Base-by-base conservation (phyloP, 2,888 invertebrate species). In the Troides aeacus region DNA sequence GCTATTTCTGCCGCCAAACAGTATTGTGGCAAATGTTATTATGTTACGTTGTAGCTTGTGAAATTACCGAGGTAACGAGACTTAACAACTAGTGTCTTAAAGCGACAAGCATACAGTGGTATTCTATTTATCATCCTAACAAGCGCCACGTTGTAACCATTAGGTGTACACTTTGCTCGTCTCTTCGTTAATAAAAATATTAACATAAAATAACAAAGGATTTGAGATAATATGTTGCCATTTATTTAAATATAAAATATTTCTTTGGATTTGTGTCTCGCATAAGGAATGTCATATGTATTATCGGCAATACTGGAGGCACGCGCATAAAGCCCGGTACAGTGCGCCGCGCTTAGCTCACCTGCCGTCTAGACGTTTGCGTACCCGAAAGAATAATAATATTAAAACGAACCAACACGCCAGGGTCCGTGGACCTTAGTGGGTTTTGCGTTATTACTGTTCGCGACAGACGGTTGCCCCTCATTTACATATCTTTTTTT, bases 301-400 rank as follows among this genome's bases (percentile, higher is more conserved):
- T 69, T 57, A 62, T 18, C 62, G 65, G 15, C 65, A 62, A 58
- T 65, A 46, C 62, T 58, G 42, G 64, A 24, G 62, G 62, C 50
- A 62, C 61, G 69, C 46, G 64, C 57, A 50, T 53, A 65, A 50
- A 65, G 65, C 23, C 50, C 59, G 30, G 30, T 30, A 30, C 30
- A 46, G 53, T 57, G 50, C 56, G 62, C 50, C 23, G 30, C 46
- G 62, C 68, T 57, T 24, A 56, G 50, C 61, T 69, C 65, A 69
- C 65, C 65, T 69, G 69, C 62, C 57, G 69, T 69, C 69, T 69
- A 69, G 69, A 69, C 69, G 65, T 69, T 62, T 69, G 61, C 42
- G 39, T 57, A 39, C 62, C 57, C 17, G 10, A 30, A 57, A 23
- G 62, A 65, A 69, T 69, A 69, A 69, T 69, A 69, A 69, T 69